Conservation (phyloP, 2,797 vertebrate genomes). For the Pseudochirops cupreus region DNA sequence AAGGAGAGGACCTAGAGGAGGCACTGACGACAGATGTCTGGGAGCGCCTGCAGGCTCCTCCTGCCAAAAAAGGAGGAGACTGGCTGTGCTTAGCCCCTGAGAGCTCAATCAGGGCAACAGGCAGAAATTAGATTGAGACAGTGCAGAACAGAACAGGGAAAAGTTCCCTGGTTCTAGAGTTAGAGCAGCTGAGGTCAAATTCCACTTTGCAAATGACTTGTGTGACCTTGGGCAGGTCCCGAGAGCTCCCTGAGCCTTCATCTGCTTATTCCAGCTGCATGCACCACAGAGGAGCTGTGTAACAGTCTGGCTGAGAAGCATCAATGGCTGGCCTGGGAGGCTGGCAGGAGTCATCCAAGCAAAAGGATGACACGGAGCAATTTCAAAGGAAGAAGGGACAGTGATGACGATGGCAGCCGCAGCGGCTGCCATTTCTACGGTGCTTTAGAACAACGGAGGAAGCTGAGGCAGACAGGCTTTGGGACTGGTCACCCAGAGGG, state of each 20-base stretch:
- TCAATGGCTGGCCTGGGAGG: background rate
- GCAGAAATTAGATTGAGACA: background rate
- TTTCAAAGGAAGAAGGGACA: background rate
- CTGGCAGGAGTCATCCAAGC: background rate
- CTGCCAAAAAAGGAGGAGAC: background rate
- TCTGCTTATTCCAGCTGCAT: background rate
- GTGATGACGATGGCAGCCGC: no score
- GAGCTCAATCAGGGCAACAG: background rate
- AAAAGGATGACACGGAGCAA: rapidly evolving
- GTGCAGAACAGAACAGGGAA: background rate
- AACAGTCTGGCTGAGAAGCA: background rate
- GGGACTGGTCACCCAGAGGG: no score
- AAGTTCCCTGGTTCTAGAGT: background rate
- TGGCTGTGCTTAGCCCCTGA: background rate
- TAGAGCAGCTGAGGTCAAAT: background rate
- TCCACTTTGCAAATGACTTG: background rate
- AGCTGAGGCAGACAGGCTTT: no score
- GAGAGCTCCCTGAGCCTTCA: background rate
- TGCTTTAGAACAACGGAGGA: no score
- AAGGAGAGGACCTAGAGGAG: background rate
- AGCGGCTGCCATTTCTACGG: background rate
- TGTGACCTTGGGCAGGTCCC: background rate
- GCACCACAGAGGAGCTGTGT: background rate
- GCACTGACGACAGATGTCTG: background rate
- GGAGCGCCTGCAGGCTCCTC: background rate